A percentile compares a stretch with the other conserved stretches of the same genome.
phyloP scores from a whole-genome alignment of 2,888 invertebrate species.

The Xestia xanthographa region DNA sequence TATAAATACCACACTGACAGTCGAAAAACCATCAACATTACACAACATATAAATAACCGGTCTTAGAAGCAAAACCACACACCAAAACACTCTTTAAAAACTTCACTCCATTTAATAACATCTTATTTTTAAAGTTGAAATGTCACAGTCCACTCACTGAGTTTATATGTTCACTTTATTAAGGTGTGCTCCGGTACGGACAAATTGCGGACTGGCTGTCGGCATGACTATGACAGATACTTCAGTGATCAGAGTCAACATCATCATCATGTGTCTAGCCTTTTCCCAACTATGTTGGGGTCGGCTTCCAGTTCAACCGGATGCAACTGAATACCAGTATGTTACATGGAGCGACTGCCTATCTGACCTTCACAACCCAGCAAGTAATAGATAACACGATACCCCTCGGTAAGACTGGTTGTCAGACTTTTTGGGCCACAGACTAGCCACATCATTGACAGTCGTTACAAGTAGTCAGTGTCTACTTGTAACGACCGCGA shows the following conservation, averaged over 20 bases:
- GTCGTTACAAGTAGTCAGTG: no score
- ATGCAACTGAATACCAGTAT: neutral
- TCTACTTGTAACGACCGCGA: neutral
- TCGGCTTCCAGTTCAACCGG: neutral
- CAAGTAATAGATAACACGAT: neutral
- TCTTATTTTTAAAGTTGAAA: neutral
- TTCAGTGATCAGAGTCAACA: neutral
- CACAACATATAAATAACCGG: slow-evolving; percentile 14
- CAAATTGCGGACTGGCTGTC: neutral
- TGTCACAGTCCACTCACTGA: slow-evolving; percentile 24
- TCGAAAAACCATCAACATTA: neutral
- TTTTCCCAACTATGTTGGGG: neutral
- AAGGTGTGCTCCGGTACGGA: neutral
- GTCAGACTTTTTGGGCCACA: neutral
- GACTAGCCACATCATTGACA: no score
- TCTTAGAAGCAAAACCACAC: slow-evolving; percentile 30
- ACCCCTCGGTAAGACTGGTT: neutral
- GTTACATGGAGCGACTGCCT: neutral
- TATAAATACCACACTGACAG: neutral
- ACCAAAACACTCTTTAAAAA: slow-evolving; percentile 26
- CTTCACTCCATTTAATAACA: slow-evolving; percentile 22
- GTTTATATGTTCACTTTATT: neutral
- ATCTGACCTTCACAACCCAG: neutral
- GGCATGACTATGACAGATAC: neutral
- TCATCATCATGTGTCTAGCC: neutral